Conservation (phyloP, 1,140 invertebrate species). For the Mylabris phalerata region DNA sequence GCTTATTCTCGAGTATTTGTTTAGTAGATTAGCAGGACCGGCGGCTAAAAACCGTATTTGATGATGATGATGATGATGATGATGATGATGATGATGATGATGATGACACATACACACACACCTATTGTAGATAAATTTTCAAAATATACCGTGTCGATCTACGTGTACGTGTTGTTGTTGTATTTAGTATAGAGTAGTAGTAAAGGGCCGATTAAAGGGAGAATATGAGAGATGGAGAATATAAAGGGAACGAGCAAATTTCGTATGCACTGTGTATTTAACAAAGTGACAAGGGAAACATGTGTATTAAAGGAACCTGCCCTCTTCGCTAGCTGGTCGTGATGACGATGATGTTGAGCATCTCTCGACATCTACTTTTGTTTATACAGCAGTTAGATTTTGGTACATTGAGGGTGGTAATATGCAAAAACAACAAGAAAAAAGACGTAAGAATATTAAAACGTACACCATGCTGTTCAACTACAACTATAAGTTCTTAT, state of each 20-base stretch:
- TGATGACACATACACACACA: neutral
- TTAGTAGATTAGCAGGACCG: constrained; percentile 31
- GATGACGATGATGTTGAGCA: neutral
- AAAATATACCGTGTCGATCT: too few relatives aligned
- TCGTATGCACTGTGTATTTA: constrained; percentile 39
- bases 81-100: too few relatives aligned
- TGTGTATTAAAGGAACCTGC: constrained; percentile 34
- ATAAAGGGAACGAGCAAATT: constrained; percentile 22
- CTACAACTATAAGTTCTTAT: too few relatives aligned
- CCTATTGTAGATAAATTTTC: neutral
- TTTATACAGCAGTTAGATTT: neutral
- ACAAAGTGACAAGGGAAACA: constrained; percentile 39
- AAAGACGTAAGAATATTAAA: too few relatives aligned
- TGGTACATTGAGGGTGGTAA: neutral
- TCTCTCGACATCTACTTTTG: neutral
- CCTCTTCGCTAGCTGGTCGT: constrained; percentile 4
- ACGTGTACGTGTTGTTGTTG: too few relatives aligned
- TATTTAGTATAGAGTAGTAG: neutral
- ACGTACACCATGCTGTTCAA: too few relatives aligned
- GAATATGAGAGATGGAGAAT: constrained; percentile 3
- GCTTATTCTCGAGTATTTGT: constrained; percentile 27
- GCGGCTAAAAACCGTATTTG: constrained; percentile 29
- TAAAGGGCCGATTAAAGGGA: neutral
- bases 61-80: constrained; percentile 10
- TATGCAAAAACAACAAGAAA: too few relatives aligned